These are phyloP conservation scores for Neotoma lepida DNA, from an alignment of 2,113 vertebrate species.

Conservation along the genomic window DNA sequence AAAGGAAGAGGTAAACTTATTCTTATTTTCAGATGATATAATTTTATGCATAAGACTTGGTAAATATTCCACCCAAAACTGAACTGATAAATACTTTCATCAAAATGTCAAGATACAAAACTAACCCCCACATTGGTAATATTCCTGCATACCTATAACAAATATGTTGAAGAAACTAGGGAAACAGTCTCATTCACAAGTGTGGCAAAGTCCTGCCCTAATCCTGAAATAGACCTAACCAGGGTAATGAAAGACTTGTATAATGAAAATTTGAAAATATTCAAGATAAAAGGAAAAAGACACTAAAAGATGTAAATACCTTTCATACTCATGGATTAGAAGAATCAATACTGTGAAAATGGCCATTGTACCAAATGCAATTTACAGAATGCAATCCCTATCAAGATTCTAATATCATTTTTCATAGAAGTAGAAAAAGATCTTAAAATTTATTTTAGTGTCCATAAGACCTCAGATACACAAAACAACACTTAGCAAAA, in stretches of 20 bases:
- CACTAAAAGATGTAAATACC: background rate
- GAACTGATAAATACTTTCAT: background rate
- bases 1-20: background rate
- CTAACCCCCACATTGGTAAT: background rate
- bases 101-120: background rate
- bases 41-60: background rate
- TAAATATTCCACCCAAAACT: background rate
- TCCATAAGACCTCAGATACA: background rate
- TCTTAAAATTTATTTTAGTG: background rate
- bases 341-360: background rate
- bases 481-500: background rate
- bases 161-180: background rate
- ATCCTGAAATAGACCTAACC: background rate
- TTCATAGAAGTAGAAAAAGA: background rate
- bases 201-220: background rate
- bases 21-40: background rate
- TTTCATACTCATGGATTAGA: background rate
- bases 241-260: background rate
- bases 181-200: background rate
- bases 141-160: too few relatives aligned
- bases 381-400: background rate
- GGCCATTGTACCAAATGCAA: background rate
- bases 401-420: background rate
- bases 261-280: background rate
- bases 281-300: background rate